Evolutionary conservation across 2,888 invertebrate genomes (phyloP).

Genomic region (Spisula solida): DNA sequence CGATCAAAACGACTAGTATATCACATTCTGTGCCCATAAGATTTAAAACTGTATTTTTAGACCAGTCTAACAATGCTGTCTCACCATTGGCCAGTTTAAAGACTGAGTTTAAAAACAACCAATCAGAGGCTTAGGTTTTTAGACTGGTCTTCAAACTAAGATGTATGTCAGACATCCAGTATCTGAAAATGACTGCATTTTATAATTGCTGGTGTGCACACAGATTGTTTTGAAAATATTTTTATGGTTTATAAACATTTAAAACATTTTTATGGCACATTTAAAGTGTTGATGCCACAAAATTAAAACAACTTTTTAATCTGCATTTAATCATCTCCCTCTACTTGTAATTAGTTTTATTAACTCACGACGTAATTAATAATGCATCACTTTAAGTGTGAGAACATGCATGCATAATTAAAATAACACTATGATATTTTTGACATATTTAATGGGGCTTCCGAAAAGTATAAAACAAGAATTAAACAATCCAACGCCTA

Average conservation of each 20-base stretch:
- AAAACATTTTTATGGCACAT: neutral
- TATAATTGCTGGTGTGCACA: neutral
- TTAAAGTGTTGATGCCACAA: neutral
- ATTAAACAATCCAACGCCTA: neutral
- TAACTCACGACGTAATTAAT: neutral
- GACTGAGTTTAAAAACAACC: too few species aligned
- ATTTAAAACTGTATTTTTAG: too few species aligned
- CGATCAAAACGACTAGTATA: neutral
- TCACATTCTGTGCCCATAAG: neutral
- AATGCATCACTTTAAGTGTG: neutral
- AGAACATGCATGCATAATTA: constrained; percentile 13
- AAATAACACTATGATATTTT: neutral
- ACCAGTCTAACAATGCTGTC: too few species aligned
- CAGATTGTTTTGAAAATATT: constrained; percentile 3
- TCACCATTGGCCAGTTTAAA: too few species aligned
- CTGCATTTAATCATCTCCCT: neutral
- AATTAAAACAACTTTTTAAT: neutral
- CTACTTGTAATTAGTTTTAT: neutral
- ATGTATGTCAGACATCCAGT: neutral
- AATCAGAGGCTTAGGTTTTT: too few species aligned
- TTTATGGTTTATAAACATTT: neutral
- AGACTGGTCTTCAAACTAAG: too few species aligned
- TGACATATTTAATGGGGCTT: constrained; percentile 11
- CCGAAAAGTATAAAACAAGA: neutral
- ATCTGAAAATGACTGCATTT: neutral